These are phyloP conservation scores for Trididemnum miniatum DNA, from an alignment of 23 tunicate genomes.

Conservation along the genomic window DNA sequence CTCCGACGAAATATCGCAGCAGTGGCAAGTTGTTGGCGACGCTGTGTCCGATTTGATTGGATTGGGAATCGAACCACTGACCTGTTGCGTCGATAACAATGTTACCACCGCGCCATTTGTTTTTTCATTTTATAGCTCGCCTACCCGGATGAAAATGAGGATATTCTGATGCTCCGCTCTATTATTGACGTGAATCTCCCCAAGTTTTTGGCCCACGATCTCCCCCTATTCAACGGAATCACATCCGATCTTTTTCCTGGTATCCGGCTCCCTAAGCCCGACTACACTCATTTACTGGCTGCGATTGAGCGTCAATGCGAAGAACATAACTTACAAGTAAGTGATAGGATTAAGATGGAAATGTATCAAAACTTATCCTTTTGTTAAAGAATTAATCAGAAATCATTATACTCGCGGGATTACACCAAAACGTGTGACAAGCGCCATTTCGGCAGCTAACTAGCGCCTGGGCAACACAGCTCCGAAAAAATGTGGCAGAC, in stretches of 20 bases:
- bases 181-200: constrained; percentile 98
- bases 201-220: constrained; percentile 96
- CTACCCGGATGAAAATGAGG: constrained; percentile 97
- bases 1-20: no score
- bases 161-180: constrained; percentile 96
- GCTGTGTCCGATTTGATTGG: not conserved
- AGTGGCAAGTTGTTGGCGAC: not conserved
- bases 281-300: constrained; percentile 72
- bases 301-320: constrained; percentile 90
- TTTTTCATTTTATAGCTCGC: constrained; percentile 46
- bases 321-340: constrained; percentile 86
- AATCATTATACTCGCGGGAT: no score
- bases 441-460: no score
- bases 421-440: no score
- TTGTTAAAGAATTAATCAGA: no score
- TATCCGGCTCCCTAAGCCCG: constrained; percentile 85
- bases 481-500: no score
- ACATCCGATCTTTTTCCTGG: constrained; percentile 98
- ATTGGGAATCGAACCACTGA: not conserved
- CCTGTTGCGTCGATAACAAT: not conserved
- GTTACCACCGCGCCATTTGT: not conserved
- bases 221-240: constrained; percentile 97
- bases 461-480: no score
- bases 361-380: no score
- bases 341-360: no score